These are phyloP conservation scores for Ictalurus furcatus DNA, from an alignment of 2,113 vertebrate species.

Conservation along the genomic window DNA sequence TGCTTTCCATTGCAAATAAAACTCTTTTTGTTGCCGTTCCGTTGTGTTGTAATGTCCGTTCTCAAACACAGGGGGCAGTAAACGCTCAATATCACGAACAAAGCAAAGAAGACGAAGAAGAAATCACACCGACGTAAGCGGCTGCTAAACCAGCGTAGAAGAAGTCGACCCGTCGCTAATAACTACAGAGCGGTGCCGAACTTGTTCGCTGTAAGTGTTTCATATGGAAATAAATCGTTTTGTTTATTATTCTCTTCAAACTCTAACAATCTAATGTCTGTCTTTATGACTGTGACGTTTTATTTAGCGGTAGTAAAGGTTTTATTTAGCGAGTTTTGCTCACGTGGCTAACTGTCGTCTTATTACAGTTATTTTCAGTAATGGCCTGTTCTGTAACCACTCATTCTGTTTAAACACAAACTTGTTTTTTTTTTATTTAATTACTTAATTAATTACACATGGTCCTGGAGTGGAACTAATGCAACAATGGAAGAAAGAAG, in stretches of 20 bases:
- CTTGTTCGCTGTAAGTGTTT: slow-evolving; percentile 35
- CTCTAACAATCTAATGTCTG: no score
- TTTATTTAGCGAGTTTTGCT: not conserved
- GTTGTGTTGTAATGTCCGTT: not conserved
- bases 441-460: not conserved
- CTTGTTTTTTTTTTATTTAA: accelerated
- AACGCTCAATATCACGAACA: not conserved
- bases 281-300: not conserved
- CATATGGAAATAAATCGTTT: not conserved
- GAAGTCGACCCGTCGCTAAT: not conserved
- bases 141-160: not conserved
- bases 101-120: not conserved
- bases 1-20: not conserved
- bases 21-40: not conserved
- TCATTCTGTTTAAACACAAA: not conserved
- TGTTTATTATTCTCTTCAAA: not conserved
- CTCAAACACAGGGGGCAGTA: slow-evolving; percentile 35
- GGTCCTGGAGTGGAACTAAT: not conserved
- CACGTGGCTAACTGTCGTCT: slow-evolving; percentile 9
- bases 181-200: not conserved
- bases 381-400: not conserved
- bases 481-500: no score
- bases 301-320: not conserved
- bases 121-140: not conserved
- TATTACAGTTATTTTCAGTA: not conserved